Conservation (phyloP, 2,888 invertebrate genomes). For the Xiphydria camelus region DNA sequence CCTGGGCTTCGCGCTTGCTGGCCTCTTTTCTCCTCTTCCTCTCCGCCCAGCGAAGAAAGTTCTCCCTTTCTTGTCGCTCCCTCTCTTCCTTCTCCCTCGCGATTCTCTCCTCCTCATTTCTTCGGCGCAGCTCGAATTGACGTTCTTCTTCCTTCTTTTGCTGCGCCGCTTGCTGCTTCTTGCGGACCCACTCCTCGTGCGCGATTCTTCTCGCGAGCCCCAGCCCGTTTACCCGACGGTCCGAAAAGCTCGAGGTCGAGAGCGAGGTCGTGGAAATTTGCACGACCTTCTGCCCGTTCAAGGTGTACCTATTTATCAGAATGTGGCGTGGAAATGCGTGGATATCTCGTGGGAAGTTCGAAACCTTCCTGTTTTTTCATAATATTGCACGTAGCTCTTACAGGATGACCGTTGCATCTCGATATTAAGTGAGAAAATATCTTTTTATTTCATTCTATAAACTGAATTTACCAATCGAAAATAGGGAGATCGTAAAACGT, state of each 20-base stretch:
- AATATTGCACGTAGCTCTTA: no score
- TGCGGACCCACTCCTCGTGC: constrained; percentile 64
- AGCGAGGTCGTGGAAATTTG: constrained; percentile 34
- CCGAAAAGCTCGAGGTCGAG: constrained; percentile 27
- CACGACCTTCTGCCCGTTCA: constrained; percentile 34
- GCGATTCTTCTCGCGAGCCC: constrained; percentile 44
- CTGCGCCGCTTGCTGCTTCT: constrained; percentile 53
- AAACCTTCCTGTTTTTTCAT: no score
- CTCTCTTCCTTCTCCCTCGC: constrained; percentile 47
- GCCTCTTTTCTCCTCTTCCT: constrained; percentile 57
- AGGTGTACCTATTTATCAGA: constrained; percentile 26
- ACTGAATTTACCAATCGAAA: no score
- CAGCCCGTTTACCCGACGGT: constrained; percentile 21
- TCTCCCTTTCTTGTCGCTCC: constrained; percentile 54
- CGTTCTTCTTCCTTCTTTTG: constrained; percentile 45
- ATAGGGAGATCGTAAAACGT: no score
- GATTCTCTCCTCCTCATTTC: constrained; percentile 31
- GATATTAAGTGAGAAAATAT: no score
- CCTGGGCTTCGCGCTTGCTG: constrained; percentile 53
- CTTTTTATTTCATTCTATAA: no score
- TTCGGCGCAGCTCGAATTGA: constrained; percentile 26
- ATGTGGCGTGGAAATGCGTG: no score
- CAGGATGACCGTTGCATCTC: no score
- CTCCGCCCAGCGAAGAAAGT: constrained; percentile 55
- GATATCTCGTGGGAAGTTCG: no score